These are phyloP conservation scores for Ramphastos sulfuratus DNA, from an alignment of 2,113 vertebrate species.

Conservation along the genomic window DNA sequence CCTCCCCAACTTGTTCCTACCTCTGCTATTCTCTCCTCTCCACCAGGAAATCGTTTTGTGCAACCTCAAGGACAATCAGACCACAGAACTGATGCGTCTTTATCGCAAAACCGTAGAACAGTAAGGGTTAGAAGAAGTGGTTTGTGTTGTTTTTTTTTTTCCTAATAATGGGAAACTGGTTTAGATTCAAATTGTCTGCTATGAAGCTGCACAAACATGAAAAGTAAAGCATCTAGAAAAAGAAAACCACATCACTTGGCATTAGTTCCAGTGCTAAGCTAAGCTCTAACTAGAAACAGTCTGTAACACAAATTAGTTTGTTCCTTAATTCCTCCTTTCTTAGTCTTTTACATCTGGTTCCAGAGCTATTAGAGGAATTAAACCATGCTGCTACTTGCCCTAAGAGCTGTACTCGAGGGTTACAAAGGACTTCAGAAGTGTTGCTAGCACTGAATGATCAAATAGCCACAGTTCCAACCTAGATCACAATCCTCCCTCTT, in stretches of 20 bases:
- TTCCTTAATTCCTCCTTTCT: neutral
- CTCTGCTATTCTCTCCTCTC: neutral
- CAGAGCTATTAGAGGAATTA: neutral
- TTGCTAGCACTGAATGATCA: neutral
- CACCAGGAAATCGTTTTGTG: rapidly evolving
- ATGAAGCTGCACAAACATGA: neutral
- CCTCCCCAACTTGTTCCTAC: neutral
- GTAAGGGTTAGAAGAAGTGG: too few relatives aligned
- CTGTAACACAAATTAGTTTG: neutral
- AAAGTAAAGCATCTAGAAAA: neutral
- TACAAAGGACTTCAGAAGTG: neutral
- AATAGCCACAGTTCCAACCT: neutral
- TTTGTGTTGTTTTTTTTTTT: neutral
- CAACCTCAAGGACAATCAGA: neutral
- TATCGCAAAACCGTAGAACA: too few relatives aligned
- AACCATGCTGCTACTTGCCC: neutral
- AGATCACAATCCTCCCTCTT: neutral
- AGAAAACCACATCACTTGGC: neutral
- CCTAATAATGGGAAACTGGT: neutral
- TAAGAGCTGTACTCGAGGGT: too few relatives aligned
- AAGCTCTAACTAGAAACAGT: neutral
- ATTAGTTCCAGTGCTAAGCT: neutral
- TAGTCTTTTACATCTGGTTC: neutral
- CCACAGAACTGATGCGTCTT: neutral
- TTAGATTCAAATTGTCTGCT: neutral